A percentile compares a stretch with the other conserved stretches of the same genome.
Conservation (phyloP, 2,797 vertebrate genomes). For the Takifugu rubripes region DNA sequence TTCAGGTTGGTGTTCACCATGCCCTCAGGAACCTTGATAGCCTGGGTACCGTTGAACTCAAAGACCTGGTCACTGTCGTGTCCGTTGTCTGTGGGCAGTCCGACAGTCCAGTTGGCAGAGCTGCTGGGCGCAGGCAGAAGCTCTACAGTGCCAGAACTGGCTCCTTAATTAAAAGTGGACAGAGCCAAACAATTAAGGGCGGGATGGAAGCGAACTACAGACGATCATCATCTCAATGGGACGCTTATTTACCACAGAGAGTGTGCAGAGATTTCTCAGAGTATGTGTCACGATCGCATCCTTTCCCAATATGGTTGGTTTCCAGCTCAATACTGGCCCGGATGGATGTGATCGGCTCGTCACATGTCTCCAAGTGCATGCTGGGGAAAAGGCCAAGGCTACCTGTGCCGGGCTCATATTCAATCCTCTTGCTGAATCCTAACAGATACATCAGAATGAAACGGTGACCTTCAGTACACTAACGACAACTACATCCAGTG, state of each 20-base stretch:
- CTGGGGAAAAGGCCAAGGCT: constrained; percentile 89
- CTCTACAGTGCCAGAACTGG: constrained; percentile 84
- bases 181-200: not conserved
- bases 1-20: constrained; percentile 82
- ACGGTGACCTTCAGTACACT: constrained; percentile 15
- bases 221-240: not conserved
- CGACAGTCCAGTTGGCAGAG: constrained; percentile 87
- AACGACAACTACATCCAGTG: not conserved
- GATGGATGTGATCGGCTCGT: constrained; percentile 87
- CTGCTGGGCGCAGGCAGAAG: constrained; percentile 90
- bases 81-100: constrained; percentile 93
- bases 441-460: constrained; percentile 18
- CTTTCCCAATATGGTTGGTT: constrained; percentile 96
- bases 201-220: not conserved
- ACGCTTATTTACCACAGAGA: constrained; percentile 84
- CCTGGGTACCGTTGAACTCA: constrained; percentile 97
- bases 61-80: constrained; percentile 98
- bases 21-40: constrained; percentile 87
- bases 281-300: constrained; percentile 96
- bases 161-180: constrained; percentile 71
- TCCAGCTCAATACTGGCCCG: constrained; percentile 87
- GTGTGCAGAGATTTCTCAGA: constrained; percentile 96
- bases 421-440: constrained; percentile 94
- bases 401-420: constrained; percentile 95
- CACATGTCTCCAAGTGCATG: constrained; percentile 91